These are phyloP conservation scores for Neosilurus mollespiculum DNA, from an alignment of 2,797 vertebrate species.

Conservation along the genomic window DNA sequence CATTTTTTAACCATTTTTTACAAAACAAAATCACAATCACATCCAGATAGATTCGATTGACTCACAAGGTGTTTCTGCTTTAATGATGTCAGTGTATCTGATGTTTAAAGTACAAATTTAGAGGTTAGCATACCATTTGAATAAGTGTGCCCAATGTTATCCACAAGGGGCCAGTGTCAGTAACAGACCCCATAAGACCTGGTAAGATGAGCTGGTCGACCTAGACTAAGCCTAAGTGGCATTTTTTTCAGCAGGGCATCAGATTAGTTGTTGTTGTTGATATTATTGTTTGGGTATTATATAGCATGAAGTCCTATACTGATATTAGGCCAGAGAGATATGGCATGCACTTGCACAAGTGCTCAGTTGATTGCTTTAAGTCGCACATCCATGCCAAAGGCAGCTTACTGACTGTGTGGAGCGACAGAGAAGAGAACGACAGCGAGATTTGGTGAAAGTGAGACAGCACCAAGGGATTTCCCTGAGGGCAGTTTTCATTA, in stretches of 20 bases:
- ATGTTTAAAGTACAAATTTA: neutral
- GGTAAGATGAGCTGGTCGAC: neutral
- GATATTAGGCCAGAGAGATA: neutral
- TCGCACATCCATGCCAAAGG: neutral
- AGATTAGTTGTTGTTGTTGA: neutral
- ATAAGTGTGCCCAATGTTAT: neutral
- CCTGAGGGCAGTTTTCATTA: slow-evolving; percentile 39
- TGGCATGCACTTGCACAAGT: neutral
- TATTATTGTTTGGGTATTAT: neutral
- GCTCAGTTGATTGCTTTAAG: neutral
- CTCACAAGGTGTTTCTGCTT: neutral
- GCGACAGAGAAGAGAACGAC: neutral
- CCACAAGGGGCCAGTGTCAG: neutral
- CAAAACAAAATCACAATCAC: neutral
- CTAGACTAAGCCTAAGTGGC: neutral
- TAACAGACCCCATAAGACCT: neutral
- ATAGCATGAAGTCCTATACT: neutral
- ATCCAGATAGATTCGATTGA: neutral
- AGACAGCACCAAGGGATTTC: slow-evolving; percentile 22
- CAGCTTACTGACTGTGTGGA: neutral
- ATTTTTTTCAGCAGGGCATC: neutral
- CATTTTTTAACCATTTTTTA: neutral
- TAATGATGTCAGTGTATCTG: neutral
- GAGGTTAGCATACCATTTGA: neutral
- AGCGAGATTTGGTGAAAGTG: slow-evolving; percentile 9